A percentile compares a stretch with the other conserved stretches of the same genome.
These are phyloP conservation scores for Rhea americana DNA, from an alignment of 2,113 vertebrate species.

Conservation along the genomic window DNA sequence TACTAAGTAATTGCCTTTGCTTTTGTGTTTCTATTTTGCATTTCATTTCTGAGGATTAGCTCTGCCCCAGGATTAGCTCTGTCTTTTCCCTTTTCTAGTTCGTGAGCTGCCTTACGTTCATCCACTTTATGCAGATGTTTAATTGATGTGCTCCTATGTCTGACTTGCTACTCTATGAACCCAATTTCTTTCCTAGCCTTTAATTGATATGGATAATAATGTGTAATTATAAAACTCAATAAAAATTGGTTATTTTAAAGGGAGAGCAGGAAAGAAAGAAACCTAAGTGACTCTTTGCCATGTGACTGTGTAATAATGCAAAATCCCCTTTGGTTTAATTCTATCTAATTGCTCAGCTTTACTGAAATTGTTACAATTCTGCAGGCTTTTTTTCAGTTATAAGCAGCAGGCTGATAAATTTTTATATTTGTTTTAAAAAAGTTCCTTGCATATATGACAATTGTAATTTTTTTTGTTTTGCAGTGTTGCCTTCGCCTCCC, in stretches of 20 bases:
- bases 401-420: neutral
- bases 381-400: neutral
- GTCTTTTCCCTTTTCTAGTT: neutral
- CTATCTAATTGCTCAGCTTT: constrained; percentile 31
- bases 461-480: neutral
- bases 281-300: neutral
- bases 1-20: constrained; percentile 16
- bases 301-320: constrained; percentile 3
- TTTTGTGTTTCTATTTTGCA: constrained; percentile 7
- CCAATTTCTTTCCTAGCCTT: constrained; percentile 27
- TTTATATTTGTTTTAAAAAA: neutral
- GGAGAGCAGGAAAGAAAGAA: constrained; percentile 9
- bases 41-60: constrained; percentile 20
- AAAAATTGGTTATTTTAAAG: constrained; percentile 47
- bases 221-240: constrained; percentile 49
- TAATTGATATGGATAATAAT: constrained; percentile 64
- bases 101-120: constrained; percentile 8
- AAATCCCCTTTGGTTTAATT: constrained; percentile 30
- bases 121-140: constrained; percentile 26
- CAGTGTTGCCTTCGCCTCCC: neutral
- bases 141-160: constrained; percentile 25
- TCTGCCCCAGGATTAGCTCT: constrained; percentile 11
- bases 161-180: neutral
- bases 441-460: neutral
- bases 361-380: neutral